Evolutionary conservation across 92 coral and sea anemone genomes (phyloP), one percentile per base, ranked within the genome.

Genomic region (Phenganax marumi): DNA sequence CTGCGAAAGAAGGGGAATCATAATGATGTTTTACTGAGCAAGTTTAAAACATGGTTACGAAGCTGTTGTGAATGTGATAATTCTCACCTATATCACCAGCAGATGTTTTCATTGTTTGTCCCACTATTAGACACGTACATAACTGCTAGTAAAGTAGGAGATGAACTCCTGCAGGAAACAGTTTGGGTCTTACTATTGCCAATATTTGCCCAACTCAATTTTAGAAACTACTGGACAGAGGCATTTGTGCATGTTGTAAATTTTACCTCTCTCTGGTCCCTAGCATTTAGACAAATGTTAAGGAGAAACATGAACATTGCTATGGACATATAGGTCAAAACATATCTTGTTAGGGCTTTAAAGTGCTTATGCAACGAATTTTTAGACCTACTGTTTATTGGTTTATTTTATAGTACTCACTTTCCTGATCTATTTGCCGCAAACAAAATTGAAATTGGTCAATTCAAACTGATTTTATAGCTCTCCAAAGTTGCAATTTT

Each of bases 31-130:
- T 68, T 88, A 23, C 47, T 88, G 48, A 54, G 52, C 0, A 17
- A 18, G n/a, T 88, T 88, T 53, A 60, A 85, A 66, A 13, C 43
- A 49, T 88, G 69, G 76, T 9, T 86, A 22, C 51, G 48, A 39
- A 49, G 10, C 0, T 82, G 39, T 24, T 19, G 87, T 22, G n/a
- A 46, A 1, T 53, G 46, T n/a, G 89, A 86, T 60, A 33, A 85
- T 50, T 12, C 24, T 23, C 83, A 70, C 53, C 12, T 17, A 0
- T 60, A 86, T 23, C 76, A 81, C 47, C 23, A 71, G 12, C 57
- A 86, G 75, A 39, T 86, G 89, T 81, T 86, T 63, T 18, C 33
- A n/a, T 50, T 82, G 39, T 86, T 72, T 82, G 89, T 82, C 39
- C 89, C 89, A 25, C 58, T 81, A 39, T 73, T 72, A 14, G 75